A percentile compares a stretch with the other conserved stretches of the same genome.
Evolutionary conservation across 1,140 invertebrate genomes (phyloP).

Genomic region (Formica exsecta): DNA sequence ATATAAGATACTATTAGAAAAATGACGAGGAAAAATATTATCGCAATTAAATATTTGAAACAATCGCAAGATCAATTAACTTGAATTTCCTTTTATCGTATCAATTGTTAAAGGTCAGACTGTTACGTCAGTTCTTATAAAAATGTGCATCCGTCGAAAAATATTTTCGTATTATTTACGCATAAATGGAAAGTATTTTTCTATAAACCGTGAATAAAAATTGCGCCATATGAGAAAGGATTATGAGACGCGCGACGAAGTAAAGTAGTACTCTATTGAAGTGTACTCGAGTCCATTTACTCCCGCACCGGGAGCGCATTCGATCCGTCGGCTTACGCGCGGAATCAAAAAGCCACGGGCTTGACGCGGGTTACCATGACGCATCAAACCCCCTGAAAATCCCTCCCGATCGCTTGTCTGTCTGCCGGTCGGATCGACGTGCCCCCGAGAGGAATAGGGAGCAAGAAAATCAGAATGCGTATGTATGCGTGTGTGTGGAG

Average conservation of each 20-base stretch:
- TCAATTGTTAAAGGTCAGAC: background rate
- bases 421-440: conserved; percentile 32
- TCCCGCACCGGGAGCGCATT: conserved; percentile 46
- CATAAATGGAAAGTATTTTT: background rate
- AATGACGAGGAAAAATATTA: conserved; percentile 41
- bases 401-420: conserved; percentile 9
- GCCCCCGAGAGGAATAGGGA: conserved; percentile 46
- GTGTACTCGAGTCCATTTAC: conserved; percentile 31
- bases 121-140: conserved; percentile 9
- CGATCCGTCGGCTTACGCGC: conserved; percentile 57
- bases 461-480: background rate
- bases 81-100: background rate
- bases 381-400: conserved; percentile 69
- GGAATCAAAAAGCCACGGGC: conserved; percentile 70
- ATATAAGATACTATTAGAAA: background rate
- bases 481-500: background rate
- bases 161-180: background rate
- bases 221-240: conserved; percentile 12
- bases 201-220: background rate
- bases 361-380: conserved; percentile 72
- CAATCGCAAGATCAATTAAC: background rate
- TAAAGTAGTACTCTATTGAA: background rate
- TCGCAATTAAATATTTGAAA: background rate
- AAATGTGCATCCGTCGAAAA: background rate
- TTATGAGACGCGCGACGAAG: conserved; percentile 21